These are phyloP conservation scores for Macrotis lagotis DNA, from an alignment of 2,113 vertebrate species.

Conservation along the genomic window DNA sequence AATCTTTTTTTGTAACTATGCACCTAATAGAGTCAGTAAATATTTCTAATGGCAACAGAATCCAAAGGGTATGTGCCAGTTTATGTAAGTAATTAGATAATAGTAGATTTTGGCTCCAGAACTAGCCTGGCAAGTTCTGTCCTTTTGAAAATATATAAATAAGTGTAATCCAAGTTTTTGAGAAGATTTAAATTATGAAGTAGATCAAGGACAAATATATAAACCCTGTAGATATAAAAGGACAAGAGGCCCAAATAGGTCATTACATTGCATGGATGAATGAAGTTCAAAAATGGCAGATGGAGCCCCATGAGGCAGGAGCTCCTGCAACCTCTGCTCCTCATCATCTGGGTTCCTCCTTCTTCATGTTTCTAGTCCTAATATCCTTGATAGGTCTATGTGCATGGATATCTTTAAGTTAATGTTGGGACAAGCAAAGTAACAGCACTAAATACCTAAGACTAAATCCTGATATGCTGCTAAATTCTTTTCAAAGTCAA, in stretches of 20 bases:
- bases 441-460: background rate
- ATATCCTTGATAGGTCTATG: too few relatives aligned
- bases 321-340: background rate
- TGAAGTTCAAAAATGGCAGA: background rate
- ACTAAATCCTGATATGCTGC: background rate
- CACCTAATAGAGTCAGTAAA: background rate
- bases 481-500: constrained; percentile 15
- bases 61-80: background rate
- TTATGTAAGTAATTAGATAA: background rate
- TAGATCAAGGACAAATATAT: background rate
- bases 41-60: background rate
- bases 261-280: background rate
- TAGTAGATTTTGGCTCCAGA: background rate
- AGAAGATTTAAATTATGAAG: background rate
- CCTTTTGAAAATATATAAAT: background rate
- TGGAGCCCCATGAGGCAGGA: background rate
- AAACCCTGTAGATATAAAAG: background rate
- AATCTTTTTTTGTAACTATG: too few relatives aligned
- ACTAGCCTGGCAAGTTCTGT: background rate
- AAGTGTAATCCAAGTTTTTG: background rate
- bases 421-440: background rate
- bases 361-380: background rate
- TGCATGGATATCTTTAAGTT: too few relatives aligned
- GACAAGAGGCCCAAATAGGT: background rate
- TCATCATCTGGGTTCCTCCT: background rate